Percentiles rank a stretch among this genome's conserved stretches.
Evolutionary conservation across 35 echinoderm and acorn worm species (phyloP).

Genomic region (Eucidaris tribuloides): DNA sequence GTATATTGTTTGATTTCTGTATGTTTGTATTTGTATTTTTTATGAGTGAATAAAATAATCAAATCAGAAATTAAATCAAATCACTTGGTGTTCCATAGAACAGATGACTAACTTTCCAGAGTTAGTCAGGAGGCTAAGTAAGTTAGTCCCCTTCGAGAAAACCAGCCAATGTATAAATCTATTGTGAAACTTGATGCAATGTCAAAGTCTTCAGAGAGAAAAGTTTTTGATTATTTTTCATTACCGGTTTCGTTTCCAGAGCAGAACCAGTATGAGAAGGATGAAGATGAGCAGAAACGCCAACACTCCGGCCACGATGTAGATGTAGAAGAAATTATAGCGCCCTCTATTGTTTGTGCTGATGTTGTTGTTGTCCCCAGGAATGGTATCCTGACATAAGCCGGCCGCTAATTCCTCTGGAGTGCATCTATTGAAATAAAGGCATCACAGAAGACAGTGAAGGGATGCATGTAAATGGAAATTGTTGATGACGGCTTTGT

Average conservation of each 20-base stretch:
- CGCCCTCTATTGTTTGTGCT: too few relatives aligned
- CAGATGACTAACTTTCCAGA: too few relatives aligned
- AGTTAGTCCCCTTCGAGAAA: neutral
- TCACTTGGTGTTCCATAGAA: neutral
- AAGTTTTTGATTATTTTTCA: neutral
- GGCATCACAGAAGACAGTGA: too few relatives aligned
- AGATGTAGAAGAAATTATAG: slow-evolving; percentile 56
- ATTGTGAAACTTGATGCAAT: too few relatives aligned
- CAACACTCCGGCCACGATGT: slow-evolving; percentile 59
- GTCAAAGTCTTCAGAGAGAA: neutral
- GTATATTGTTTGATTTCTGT: too few relatives aligned
- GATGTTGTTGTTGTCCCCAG: neutral
- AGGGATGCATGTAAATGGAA: too few relatives aligned
- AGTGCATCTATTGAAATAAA: too few relatives aligned
- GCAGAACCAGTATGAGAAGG: slow-evolving; percentile 56
- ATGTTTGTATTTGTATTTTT: too few relatives aligned
- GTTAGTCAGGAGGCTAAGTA: neutral
- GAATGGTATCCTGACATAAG: too few relatives aligned
- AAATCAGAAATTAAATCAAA: neutral
- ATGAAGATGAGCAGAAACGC: slow-evolving; percentile 50
- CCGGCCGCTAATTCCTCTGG: slow-evolving; percentile 29
- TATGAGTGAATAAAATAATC: neutral
- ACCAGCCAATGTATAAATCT: too few relatives aligned
- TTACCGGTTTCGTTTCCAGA: slow-evolving; percentile 75
- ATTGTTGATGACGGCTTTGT: too few relatives aligned